Percentiles rank a stretch among this genome's conserved stretches.
phyloP scores from a whole-genome alignment of 2,888 invertebrate genomes.

The Eupithecia pulchellata region DNA sequence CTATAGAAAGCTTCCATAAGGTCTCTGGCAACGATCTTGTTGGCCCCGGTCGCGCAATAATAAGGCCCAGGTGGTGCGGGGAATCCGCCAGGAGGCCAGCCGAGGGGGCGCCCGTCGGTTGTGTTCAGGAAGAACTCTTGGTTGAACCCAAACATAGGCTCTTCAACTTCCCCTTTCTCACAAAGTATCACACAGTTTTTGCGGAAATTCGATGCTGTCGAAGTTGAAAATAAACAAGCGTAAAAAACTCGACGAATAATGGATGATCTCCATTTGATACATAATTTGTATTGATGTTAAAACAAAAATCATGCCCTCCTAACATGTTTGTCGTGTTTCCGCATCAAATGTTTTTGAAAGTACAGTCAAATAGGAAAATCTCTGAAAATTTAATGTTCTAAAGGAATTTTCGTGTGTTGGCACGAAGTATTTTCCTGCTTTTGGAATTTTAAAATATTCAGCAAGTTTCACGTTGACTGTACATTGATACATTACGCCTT shows the following conservation, averaged over 20 bases:
- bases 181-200: constrained; percentile 80
- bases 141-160: constrained; percentile 91
- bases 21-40: constrained; percentile 91
- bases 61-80: constrained; percentile 91
- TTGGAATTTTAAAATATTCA: neutral
- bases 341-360: neutral
- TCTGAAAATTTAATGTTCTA: neutral
- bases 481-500: neutral
- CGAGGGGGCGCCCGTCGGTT: constrained; percentile 86
- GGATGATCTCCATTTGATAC: neutral
- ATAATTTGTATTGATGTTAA: neutral
- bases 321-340: neutral
- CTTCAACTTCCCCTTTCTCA: constrained; percentile 84
- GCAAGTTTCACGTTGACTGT: neutral
- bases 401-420: neutral
- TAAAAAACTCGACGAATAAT: neutral
- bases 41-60: constrained; percentile 93
- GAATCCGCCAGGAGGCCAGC: constrained; percentile 90
- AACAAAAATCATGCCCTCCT: neutral
- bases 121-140: constrained; percentile 84
- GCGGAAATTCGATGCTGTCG: constrained; percentile 67
- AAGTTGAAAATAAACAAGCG: constrained; percentile 20
- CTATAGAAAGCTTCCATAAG: constrained; percentile 91
- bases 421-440: neutral
- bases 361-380: neutral